These are phyloP conservation scores for Eilema caniola DNA, from an alignment of 2,888 invertebrate genomes.

Conservation along the genomic window DNA sequence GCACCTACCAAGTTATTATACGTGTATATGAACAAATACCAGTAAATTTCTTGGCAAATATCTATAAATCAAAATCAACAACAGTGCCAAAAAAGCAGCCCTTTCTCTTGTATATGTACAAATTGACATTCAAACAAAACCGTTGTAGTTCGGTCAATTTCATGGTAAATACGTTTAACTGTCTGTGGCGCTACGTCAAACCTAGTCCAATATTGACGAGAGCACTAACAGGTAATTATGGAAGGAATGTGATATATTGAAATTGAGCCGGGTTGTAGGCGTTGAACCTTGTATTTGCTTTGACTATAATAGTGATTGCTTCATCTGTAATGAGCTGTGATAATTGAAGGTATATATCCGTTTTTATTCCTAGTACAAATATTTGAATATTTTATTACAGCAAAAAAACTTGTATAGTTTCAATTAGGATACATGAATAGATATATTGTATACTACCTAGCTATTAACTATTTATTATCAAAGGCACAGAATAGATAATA, in stretches of 20 bases:
- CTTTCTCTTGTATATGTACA: not conserved
- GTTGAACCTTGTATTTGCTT: not conserved
- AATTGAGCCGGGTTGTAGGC: conserved; percentile 1
- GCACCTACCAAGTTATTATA: too few relatives aligned
- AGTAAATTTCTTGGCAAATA: too few relatives aligned
- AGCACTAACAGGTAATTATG: conserved; percentile 27
- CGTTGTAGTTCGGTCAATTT: not conserved
- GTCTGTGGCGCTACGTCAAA: conserved; percentile 15
- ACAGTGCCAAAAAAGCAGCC: too few relatives aligned
- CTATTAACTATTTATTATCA: too few relatives aligned
- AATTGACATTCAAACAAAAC: not conserved
- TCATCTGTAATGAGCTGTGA: not conserved
- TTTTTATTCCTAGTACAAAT: not conserved
- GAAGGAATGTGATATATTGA: conserved; percentile 13
- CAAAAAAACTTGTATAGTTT: too few relatives aligned
- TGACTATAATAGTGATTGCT: not conserved
- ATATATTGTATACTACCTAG: too few relatives aligned
- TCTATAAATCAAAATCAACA: too few relatives aligned
- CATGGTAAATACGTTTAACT: conserved; percentile 7
- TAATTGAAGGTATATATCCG: not conserved
- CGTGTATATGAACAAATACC: too few relatives aligned
- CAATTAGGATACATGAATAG: too few relatives aligned
- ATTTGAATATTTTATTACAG: not conserved
- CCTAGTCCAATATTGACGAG: conserved; percentile 25
- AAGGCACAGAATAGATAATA: too few relatives aligned